Percentiles rank a stretch among this genome's conserved stretches.
These are phyloP conservation scores for Blera fallax DNA, from an alignment of 2,888 invertebrate genomes.

Conservation along the genomic window DNA sequence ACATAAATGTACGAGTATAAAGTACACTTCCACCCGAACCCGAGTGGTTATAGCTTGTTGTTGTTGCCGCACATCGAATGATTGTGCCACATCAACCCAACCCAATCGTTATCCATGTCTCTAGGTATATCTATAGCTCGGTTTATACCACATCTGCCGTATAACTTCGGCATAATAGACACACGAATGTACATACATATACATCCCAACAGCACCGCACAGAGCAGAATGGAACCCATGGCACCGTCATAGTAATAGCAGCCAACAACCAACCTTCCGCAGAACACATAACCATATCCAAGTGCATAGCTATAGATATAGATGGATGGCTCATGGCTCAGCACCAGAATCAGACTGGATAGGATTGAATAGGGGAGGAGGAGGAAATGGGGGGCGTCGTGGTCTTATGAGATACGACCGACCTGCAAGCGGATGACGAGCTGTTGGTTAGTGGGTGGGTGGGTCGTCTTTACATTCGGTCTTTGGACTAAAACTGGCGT, in stretches of 20 bases:
- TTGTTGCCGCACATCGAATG: constrained; percentile 41
- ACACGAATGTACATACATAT: constrained; percentile 13
- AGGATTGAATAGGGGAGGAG: constrained; percentile 49
- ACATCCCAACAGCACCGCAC: constrained; percentile 50
- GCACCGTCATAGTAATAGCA: constrained; percentile 65
- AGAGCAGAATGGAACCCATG: constrained; percentile 68
- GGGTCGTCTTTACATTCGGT: constrained; percentile 56
- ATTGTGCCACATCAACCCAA: constrained; percentile 60
- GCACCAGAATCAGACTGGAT: constrained; percentile 58
- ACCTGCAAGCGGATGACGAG: constrained; percentile 71
- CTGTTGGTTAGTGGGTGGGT: constrained; percentile 58
- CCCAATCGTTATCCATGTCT: constrained; percentile 12
- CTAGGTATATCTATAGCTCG: constrained; percentile 24
- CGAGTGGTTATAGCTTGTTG: not conserved
- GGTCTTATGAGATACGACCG: constrained; percentile 73
- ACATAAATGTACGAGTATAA: constrained; percentile 59
- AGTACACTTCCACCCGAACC: constrained; percentile 51
- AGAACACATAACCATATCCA: constrained; percentile 49
- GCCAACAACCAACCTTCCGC: constrained; percentile 65
- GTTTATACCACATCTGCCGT: constrained; percentile 65
- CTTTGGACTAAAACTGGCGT: constrained; percentile 60
- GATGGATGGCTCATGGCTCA: constrained; percentile 51
- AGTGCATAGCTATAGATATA: constrained; percentile 6
- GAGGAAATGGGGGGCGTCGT: constrained; percentile 43
- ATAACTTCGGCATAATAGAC: constrained; percentile 39